Percentiles rank a stretch among this genome's conserved stretches.
phyloP scores from a whole-genome alignment of 2,888 invertebrate species.

The Omphaloscelis lunosa region DNA sequence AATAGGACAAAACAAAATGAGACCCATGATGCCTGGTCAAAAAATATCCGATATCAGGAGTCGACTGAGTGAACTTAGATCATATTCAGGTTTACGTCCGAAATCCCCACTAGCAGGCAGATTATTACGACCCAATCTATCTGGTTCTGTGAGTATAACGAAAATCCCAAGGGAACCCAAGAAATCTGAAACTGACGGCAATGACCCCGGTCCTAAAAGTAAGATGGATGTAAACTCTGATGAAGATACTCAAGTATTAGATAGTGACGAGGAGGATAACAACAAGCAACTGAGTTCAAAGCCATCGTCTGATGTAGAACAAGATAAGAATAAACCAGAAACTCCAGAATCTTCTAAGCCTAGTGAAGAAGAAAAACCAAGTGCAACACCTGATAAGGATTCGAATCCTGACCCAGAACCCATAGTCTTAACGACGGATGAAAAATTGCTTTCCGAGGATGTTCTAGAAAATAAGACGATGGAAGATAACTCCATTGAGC shows the following conservation, averaged over 20 bases:
- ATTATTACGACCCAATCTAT: constrained; percentile 80
- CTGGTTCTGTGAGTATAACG: constrained; percentile 87
- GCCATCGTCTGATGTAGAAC: constrained; percentile 56
- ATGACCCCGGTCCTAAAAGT: constrained; percentile 69
- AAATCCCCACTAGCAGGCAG: constrained; percentile 79
- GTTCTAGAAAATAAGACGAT: constrained; percentile 78
- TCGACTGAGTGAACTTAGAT: constrained; percentile 81
- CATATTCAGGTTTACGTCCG: constrained; percentile 80
- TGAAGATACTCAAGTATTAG: constrained; percentile 85
- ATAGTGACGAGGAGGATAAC: constrained; percentile 84
- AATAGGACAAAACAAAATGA: constrained; percentile 81
- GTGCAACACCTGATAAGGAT: constrained; percentile 63
- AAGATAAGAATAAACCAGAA: constrained; percentile 49
- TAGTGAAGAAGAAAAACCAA: constrained; percentile 63
- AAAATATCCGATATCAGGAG: constrained; percentile 85
- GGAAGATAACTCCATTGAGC: constrained; percentile 71
- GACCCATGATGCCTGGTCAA: constrained; percentile 84
- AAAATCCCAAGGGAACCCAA: constrained; percentile 82
- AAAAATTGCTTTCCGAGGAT: constrained; percentile 85
- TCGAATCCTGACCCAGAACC: constrained; percentile 69
- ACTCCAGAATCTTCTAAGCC: constrained; percentile 51
- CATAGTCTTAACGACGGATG: constrained; percentile 85
- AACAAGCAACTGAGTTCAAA: constrained; percentile 66
- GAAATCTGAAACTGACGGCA: constrained; percentile 74
- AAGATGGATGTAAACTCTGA: constrained; percentile 80